Conservation (phyloP, 2,797 vertebrate species). For the Spinibarbus caldwelli region DNA sequence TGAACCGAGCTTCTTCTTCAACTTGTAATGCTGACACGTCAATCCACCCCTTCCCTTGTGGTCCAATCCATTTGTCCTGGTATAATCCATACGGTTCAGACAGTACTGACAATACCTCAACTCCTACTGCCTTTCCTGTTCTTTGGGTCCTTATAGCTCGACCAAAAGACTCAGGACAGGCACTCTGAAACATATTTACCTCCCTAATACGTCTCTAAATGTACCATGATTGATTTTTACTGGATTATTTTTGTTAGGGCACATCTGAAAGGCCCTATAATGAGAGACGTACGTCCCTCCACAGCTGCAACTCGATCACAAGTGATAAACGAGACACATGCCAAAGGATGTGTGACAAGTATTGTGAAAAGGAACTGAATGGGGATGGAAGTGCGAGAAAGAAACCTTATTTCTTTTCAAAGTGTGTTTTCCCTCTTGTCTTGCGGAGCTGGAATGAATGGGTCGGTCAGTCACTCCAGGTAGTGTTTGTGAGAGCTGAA, state of each 20-base stretch:
- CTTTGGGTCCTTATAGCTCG: conserved; percentile 64
- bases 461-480: conserved; percentile 59
- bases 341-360: conserved; percentile 56
- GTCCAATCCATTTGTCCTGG: conserved; percentile 74
- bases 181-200: conserved; percentile 75
- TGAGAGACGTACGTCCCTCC: conserved; percentile 59
- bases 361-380: neutral
- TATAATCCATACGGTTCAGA: conserved; percentile 81
- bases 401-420: conserved; percentile 53
- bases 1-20: conserved; percentile 12
- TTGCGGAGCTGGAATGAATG: conserved; percentile 52
- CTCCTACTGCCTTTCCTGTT: conserved; percentile 75
- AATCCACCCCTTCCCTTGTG: conserved; percentile 67
- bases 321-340: conserved; percentile 62
- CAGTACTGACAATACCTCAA: conserved; percentile 76
- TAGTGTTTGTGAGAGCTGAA: conserved; percentile 59
- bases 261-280: conserved; percentile 67
- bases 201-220: conserved; percentile 76
- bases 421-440: conserved; percentile 46
- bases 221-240: conserved; percentile 76
- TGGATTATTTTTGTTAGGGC: conserved; percentile 74
- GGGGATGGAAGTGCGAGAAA: neutral
- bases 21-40: neutral
- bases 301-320: conserved; percentile 67
- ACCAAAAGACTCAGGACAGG: conserved; percentile 70